Percentiles rank a stretch among this genome's conserved stretches.
Conservation (phyloP, 1,140 invertebrate species). For the Muscidifurax raptorellus region DNA sequence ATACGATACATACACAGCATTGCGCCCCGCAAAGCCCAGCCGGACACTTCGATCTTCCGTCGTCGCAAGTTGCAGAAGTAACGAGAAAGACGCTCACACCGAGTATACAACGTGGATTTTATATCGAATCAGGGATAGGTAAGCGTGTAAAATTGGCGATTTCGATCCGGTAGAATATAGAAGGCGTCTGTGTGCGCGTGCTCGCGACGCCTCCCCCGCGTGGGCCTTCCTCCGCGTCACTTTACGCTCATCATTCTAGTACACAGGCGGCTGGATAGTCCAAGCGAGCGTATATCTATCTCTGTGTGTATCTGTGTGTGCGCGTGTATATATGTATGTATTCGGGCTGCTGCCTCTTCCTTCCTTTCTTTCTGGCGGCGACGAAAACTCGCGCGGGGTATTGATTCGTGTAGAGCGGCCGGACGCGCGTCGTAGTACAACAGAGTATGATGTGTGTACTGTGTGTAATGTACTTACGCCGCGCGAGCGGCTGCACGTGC, state of each 20-base stretch:
- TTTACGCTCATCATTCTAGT: constrained; percentile 31
- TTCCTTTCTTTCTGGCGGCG: not conserved
- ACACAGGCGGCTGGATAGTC: not conserved
- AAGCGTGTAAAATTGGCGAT: no score
- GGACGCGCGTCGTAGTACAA: not conserved
- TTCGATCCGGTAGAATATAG: not conserved
- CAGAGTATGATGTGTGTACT: not conserved
- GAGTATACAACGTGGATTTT: no score
- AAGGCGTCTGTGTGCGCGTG: not conserved
- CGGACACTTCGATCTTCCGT: not conserved
- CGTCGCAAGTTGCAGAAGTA: not conserved
- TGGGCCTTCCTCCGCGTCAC: not conserved
- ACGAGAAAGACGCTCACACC: not conserved
- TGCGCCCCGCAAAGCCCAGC: not conserved
- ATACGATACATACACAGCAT: constrained; percentile 50
- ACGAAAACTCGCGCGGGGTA: constrained; percentile 20
- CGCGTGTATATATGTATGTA: not conserved
- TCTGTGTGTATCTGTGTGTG: not conserved
- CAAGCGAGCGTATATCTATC: not conserved
- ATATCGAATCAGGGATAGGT: no score
- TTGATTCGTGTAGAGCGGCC: constrained; percentile 25
- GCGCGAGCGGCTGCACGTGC: not conserved
- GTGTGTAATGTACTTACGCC: not conserved
- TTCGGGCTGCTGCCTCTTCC: not conserved
- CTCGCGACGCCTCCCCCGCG: constrained; percentile 15